These are phyloP conservation scores for Calyptomena viridis DNA, from an alignment of 2,113 vertebrate species.

Conservation along the genomic window DNA sequence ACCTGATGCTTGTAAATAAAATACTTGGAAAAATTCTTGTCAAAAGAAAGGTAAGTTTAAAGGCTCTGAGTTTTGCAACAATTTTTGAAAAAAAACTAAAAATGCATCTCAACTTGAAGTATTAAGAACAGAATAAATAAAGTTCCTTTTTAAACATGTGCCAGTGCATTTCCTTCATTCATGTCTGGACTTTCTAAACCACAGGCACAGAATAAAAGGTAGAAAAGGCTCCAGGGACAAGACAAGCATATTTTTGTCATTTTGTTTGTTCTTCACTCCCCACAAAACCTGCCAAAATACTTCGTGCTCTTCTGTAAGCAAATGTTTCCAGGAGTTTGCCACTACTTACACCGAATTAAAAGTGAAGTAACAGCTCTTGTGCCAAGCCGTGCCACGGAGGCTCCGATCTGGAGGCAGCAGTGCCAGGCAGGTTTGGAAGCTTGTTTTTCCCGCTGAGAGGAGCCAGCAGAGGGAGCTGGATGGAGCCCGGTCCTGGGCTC, in stretches of 20 bases:
- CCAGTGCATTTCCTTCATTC: background rate
- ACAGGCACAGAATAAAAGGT: background rate
- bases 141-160: background rate
- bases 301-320: background rate
- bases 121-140: background rate
- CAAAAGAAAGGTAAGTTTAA: too few relatives aligned
- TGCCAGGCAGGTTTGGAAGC: background rate
- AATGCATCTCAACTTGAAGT: background rate
- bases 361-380: background rate
- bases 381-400: fast-evolving
- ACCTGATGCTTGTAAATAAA: background rate
- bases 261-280: background rate
- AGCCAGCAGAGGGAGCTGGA: slow-evolving; percentile 37
- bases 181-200: background rate
- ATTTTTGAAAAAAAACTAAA: too few relatives aligned
- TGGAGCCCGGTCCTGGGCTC: background rate
- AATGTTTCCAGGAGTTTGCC: background rate
- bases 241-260: background rate
- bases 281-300: background rate
- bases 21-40: background rate
- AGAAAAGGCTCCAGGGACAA: background rate
- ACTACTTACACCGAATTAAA: background rate
- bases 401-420: background rate
- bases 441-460: background rate
- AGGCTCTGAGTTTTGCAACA: background rate